These are phyloP conservation scores for Taenioides sp. DNA, from an alignment of 2,797 vertebrate species.

Conservation along the genomic window DNA sequence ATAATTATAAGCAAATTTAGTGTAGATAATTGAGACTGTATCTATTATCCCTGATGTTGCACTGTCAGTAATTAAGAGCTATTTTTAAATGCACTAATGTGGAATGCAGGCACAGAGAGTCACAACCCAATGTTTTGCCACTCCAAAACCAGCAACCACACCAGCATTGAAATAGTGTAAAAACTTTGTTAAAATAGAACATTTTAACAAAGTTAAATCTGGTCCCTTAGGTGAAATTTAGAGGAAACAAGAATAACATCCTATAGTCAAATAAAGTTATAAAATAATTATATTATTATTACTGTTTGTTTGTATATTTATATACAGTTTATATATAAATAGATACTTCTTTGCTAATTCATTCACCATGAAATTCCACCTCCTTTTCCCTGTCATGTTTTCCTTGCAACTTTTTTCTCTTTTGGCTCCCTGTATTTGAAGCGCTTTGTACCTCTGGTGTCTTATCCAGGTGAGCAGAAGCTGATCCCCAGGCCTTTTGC, in stretches of 20 bases:
- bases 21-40: conserved; percentile 71
- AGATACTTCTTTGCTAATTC: neutral
- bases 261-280: too few relatives aligned
- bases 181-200: too few relatives aligned
- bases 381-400: conserved; percentile 34
- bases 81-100: conserved; percentile 57
- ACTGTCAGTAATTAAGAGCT: conserved; percentile 58
- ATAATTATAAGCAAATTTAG: conserved; percentile 78
- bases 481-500: conserved; percentile 76
- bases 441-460: conserved; percentile 64
- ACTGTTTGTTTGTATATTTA: neutral
- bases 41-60: conserved; percentile 62
- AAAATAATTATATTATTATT: neutral
- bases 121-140: neutral
- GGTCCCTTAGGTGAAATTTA: neutral
- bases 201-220: too few relatives aligned
- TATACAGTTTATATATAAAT: neutral
- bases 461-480: conserved; percentile 73
- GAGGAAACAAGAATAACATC: neutral
- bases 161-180: neutral
- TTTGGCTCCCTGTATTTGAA: conserved; percentile 52
- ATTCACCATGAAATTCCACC: neutral
- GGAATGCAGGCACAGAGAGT: neutral
- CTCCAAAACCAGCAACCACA: neutral
- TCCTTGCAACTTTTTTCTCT: conserved; percentile 19